Conservation (phyloP, 2,888 invertebrate species). For the Gordius sp. region DNA sequence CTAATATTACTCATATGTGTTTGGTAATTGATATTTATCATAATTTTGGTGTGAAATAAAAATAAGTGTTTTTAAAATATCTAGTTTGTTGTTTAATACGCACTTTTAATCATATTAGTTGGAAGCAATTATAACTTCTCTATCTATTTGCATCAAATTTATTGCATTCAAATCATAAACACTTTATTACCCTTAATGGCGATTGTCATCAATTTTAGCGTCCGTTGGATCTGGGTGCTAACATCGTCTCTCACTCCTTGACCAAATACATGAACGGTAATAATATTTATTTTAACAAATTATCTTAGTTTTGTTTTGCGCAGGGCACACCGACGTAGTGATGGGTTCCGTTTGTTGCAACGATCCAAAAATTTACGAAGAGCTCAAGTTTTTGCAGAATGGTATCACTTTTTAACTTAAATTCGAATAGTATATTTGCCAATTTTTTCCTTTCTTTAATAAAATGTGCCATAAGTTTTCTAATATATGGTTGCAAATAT, state of each 20-base stretch:
- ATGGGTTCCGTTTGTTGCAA: slow-evolving; percentile 67
- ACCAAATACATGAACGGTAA: slow-evolving; percentile 82
- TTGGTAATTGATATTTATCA: too few species aligned
- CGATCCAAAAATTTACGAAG: slow-evolving; percentile 42
- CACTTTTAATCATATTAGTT: too few species aligned
- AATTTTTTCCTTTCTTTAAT: not conserved
- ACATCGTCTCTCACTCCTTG: slow-evolving; percentile 62
- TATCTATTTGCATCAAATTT: slow-evolving; percentile 2
- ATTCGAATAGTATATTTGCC: slow-evolving; percentile 22
- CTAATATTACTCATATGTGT: too few species aligned
- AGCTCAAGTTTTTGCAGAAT: slow-evolving; percentile 58
- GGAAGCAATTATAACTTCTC: too few species aligned
- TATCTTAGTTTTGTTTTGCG: not conserved
- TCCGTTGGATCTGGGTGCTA: slow-evolving; percentile 65
- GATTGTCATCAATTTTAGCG: slow-evolving; percentile 34
- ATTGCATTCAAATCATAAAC: too few species aligned
- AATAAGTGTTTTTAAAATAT: too few species aligned
- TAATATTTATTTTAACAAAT: slow-evolving; percentile 15
- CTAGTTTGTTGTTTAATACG: too few species aligned
- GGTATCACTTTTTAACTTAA: too few species aligned
- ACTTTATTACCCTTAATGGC: too few species aligned
- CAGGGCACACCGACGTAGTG: slow-evolving; percentile 66
- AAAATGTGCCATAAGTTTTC: too few species aligned
- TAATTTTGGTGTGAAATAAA: too few species aligned
- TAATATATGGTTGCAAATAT: too few species aligned